Conservation (phyloP, 2,113 vertebrate genomes). For the Callaeas wilsoni region DNA sequence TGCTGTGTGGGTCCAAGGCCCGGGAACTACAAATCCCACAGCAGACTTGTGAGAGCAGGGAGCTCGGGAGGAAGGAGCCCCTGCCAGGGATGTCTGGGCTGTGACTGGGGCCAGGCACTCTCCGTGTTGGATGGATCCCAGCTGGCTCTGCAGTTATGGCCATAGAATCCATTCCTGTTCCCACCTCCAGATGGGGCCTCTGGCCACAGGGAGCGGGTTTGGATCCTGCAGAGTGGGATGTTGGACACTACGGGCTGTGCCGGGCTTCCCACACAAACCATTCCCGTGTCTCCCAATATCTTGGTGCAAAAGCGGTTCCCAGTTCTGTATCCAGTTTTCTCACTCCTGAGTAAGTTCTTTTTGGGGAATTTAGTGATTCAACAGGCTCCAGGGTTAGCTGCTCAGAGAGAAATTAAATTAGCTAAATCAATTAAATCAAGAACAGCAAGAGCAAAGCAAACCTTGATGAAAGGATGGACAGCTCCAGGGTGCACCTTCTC, state of each 20-base stretch:
- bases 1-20: not conserved
- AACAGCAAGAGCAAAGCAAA: not conserved
- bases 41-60: not conserved
- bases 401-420: not conserved
- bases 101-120: not conserved
- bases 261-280: not conserved
- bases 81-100: not conserved
- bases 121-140: not conserved
- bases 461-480: not conserved
- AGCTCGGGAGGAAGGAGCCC: not conserved
- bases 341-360: not conserved
- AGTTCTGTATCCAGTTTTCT: not conserved
- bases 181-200: constrained; percentile 44
- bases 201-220: not conserved
- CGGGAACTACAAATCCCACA: not conserved
- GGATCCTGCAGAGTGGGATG: not conserved
- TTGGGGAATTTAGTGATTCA: not conserved
- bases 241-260: fast-evolving
- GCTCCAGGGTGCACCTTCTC: not conserved
- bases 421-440: not conserved
- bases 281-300: fast-evolving
- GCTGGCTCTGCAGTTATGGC: not conserved
- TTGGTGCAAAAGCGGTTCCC: not conserved
- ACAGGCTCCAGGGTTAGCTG: not conserved
- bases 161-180: constrained; percentile 1